Conservation (phyloP, 2,797 vertebrate species). For the Cryptoblepharus egeriae region DNA sequence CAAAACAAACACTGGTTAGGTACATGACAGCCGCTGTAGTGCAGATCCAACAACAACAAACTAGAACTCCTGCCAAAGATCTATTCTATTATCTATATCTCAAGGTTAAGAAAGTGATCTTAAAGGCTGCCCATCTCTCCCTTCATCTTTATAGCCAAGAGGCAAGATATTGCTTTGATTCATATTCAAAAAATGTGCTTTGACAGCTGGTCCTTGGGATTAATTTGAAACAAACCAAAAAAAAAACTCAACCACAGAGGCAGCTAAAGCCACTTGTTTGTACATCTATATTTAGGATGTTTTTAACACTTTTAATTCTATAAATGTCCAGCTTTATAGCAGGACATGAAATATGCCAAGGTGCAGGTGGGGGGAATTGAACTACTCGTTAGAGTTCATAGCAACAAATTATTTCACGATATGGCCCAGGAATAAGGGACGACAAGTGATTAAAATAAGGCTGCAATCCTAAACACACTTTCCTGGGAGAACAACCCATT, state of each 20-base stretch:
- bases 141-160: not conserved
- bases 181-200: conserved; percentile 1
- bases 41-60: not conserved
- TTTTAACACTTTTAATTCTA: conserved; percentile 29
- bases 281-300: conserved; percentile 19
- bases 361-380: not conserved
- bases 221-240: not conserved
- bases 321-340: not conserved
- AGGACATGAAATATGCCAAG: not conserved
- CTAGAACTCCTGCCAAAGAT: not conserved
- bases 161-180: not conserved
- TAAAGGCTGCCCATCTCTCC: not conserved
- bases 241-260: conserved; percentile 1
- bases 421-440: not conserved
- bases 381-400: no score
- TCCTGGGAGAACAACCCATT: no score
- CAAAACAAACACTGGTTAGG: not conserved
- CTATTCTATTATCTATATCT: not conserved
- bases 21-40: not conserved
- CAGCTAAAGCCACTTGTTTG: conserved; percentile 13
- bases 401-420: not conserved
- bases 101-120: not conserved
- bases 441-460: not conserved
- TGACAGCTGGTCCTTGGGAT: conserved; percentile 17
- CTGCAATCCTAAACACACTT: no score